These are phyloP conservation scores for Spinibarbus caldwelli DNA, from an alignment of 2,797 vertebrate species.

Conservation along the genomic window DNA sequence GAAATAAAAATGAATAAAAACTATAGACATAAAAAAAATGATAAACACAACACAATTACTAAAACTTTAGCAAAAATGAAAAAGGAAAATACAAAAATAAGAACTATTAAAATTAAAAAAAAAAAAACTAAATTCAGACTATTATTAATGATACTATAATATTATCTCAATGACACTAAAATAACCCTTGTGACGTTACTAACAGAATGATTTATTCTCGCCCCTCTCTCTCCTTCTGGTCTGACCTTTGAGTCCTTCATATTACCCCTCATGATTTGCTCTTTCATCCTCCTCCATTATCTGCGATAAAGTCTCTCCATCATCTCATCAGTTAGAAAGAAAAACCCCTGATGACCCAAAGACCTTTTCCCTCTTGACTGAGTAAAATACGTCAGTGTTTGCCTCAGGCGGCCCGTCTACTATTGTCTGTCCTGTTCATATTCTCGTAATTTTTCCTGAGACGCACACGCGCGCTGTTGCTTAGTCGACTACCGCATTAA, in stretches of 20 bases:
- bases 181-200: not conserved
- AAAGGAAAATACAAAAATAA: not conserved
- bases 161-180: not conserved
- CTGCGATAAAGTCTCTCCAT: not conserved
- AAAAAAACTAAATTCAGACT: not conserved
- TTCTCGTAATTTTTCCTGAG: not conserved
- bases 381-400: not conserved
- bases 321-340: not conserved
- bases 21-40: not conserved
- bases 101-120: not conserved
- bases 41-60: not conserved
- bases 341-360: not conserved
- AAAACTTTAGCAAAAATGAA: not conserved
- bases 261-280: not conserved
- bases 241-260: constrained; percentile 14
- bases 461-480: not conserved
- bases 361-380: not conserved
- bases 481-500: constrained; percentile 38
- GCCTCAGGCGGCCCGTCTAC: not conserved
- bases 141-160: not conserved
- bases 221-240: not conserved
- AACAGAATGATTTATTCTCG: not conserved
- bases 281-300: not conserved
- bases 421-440: not conserved
- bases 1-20: not conserved